Percentiles rank a stretch among this genome's conserved stretches.
phyloP scores from a whole-genome alignment of 2,888 invertebrate genomes.

The Leucozona laternaria region DNA sequence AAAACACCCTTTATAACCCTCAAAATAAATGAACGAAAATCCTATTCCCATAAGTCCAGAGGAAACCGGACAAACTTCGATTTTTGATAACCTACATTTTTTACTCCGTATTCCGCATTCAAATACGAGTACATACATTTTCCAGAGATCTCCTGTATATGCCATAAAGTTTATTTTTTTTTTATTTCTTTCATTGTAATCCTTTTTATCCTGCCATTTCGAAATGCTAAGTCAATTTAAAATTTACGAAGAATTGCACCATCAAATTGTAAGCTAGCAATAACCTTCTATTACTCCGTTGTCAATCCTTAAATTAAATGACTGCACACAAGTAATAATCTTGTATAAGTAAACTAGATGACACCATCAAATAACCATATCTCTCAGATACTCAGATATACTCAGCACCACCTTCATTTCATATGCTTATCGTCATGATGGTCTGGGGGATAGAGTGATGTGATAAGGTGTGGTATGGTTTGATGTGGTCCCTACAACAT shows the following conservation, averaged over 20 bases:
- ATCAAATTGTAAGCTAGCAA: slow-evolving; percentile 59
- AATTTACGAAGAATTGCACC: slow-evolving; percentile 28
- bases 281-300: slow-evolving; percentile 65
- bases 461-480: too few species aligned
- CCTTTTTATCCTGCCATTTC: neutral
- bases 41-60: neutral
- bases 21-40: too few species aligned
- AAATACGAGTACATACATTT: neutral
- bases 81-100: neutral
- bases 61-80: neutral
- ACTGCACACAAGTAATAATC: slow-evolving; percentile 53
- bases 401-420: slow-evolving; percentile 49
- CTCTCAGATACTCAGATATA: slow-evolving; percentile 29
- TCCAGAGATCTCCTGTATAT: neutral
- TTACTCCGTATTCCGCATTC: neutral
- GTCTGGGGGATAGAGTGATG: neutral
- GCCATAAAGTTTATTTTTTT: neutral
- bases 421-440: slow-evolving; percentile 50
- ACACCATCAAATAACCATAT: slow-evolving; percentile 66
- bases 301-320: slow-evolving; percentile 71
- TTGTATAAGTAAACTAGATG: slow-evolving; percentile 61
- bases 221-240: slow-evolving; percentile 38
- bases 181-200: neutral
- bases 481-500: slow-evolving; percentile 3
- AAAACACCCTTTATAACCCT: too few species aligned